Evolutionary conservation across 2,888 invertebrate genomes (phyloP).

Genomic region (Zootermopsis nevadensis): DNA sequence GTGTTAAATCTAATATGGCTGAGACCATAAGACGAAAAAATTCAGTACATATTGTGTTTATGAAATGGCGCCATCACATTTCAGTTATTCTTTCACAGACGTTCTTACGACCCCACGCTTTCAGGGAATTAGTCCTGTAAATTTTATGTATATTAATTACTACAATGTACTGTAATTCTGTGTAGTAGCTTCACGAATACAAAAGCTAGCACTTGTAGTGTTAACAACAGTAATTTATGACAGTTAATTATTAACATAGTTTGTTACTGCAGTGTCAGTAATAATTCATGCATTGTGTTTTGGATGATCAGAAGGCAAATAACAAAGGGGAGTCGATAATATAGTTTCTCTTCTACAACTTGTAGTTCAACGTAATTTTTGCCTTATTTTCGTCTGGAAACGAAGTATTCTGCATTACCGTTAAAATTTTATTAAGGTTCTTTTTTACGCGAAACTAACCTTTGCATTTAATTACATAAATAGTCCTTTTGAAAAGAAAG

Average conservation of each 20-base stretch:
- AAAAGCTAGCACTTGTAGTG: too few species aligned
- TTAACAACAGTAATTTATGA: not conserved
- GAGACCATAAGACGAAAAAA: too few species aligned
- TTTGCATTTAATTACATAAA: not conserved
- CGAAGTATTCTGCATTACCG: not conserved
- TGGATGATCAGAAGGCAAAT: not conserved
- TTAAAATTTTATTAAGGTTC: not conserved
- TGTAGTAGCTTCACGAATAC: too few species aligned
- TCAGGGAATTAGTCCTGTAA: too few species aligned
- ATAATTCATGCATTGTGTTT: not conserved
- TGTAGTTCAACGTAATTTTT: not conserved
- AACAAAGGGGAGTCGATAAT: not conserved
- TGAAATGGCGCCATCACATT: too few species aligned
- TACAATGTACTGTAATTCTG: too few species aligned
- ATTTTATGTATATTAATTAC: too few species aligned
- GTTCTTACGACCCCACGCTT: too few species aligned
- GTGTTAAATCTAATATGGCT: too few species aligned
- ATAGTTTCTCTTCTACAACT: not conserved
- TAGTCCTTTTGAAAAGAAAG: too few species aligned
- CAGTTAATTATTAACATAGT: not conserved
- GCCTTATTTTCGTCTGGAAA: not conserved
- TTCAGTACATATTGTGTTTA: too few species aligned
- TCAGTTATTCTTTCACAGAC: too few species aligned
- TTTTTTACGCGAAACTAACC: not conserved
- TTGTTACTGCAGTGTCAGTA: not conserved